Evolutionary conservation across 2,888 invertebrate genomes (phyloP).

Genomic region (Macrosoma leucophasiata): DNA sequence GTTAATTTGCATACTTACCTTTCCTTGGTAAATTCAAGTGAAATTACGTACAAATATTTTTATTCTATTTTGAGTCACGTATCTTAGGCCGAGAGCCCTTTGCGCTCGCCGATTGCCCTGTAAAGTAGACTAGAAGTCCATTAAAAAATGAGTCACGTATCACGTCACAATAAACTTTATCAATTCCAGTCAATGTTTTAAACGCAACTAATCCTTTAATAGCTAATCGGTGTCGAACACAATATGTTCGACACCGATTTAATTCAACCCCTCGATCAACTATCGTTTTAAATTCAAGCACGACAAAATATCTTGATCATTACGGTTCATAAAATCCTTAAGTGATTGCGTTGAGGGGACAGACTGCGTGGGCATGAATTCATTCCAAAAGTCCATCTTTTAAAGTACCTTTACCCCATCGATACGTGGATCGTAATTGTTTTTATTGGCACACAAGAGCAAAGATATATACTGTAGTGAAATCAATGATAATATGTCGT

Average conservation of each 20-base stretch:
- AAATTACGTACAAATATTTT: too few relatives aligned
- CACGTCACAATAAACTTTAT: too few relatives aligned
- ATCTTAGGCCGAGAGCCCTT: too few relatives aligned
- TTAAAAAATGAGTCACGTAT: too few relatives aligned
- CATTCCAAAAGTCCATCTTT: slow-evolving; percentile 65
- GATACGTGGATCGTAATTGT: slow-evolving; percentile 26
- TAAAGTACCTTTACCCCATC: slow-evolving; percentile 47
- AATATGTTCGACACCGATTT: slow-evolving; percentile 58
- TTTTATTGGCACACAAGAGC: too few relatives aligned
- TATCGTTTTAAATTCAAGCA: slow-evolving; percentile 50
- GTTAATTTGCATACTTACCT: too few relatives aligned
- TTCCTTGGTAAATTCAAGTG: too few relatives aligned
- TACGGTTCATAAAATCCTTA: slow-evolving; percentile 73
- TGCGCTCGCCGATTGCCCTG: too few relatives aligned
- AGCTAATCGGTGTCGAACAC: slow-evolving; percentile 65
- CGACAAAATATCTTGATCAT: slow-evolving; percentile 73
- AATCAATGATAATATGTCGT: too few relatives aligned
- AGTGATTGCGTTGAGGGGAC: slow-evolving; percentile 66
- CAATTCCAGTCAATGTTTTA: neutral
- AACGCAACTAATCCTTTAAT: slow-evolving; percentile 56
- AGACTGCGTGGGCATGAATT: slow-evolving; percentile 62
- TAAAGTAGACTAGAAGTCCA: too few relatives aligned
- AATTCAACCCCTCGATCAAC: slow-evolving; percentile 33
- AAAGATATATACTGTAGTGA: too few relatives aligned
- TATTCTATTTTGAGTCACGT: too few relatives aligned